phyloP scores from a whole-genome alignment of 2,113 vertebrate genomes.

The Eleginops maclovinus region DNA sequence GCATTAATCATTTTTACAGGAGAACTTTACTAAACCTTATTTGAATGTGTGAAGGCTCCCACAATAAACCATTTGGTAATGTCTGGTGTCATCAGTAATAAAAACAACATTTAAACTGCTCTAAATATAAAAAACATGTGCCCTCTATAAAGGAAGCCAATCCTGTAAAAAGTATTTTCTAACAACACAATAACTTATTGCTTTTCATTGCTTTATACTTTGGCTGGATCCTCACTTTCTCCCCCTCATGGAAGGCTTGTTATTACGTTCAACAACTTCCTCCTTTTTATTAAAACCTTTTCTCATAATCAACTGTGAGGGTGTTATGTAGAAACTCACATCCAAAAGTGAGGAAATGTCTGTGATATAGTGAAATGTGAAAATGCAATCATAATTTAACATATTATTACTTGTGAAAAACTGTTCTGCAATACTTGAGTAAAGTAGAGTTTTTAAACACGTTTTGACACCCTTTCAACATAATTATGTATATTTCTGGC shows the following conservation, averaged over 20 bases:
- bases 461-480: not conserved
- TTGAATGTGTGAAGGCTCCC: not conserved
- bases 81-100: not conserved
- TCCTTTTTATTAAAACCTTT: constrained; percentile 48
- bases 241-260: constrained; percentile 53
- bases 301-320: constrained; percentile 20
- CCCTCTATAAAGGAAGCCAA: not conserved
- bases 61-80: not conserved
- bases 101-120: not conserved
- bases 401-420: not conserved
- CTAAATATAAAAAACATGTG: constrained; percentile 8
- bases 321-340: constrained; percentile 26
- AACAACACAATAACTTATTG: not conserved
- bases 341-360: constrained; percentile 31
- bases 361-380: not conserved
- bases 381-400: not conserved
- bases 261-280: constrained; percentile 38
- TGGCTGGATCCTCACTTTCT: constrained; percentile 50
- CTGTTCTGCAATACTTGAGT: not conserved
- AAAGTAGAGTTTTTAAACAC: not conserved
- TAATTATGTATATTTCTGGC: not conserved
- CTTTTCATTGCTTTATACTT: constrained; percentile 37
- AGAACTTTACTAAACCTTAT: not conserved
- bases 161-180: not conserved
- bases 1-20: too few species aligned